phyloP scores from a whole-genome alignment of 2,113 vertebrate species.

The Tor tambroides region DNA sequence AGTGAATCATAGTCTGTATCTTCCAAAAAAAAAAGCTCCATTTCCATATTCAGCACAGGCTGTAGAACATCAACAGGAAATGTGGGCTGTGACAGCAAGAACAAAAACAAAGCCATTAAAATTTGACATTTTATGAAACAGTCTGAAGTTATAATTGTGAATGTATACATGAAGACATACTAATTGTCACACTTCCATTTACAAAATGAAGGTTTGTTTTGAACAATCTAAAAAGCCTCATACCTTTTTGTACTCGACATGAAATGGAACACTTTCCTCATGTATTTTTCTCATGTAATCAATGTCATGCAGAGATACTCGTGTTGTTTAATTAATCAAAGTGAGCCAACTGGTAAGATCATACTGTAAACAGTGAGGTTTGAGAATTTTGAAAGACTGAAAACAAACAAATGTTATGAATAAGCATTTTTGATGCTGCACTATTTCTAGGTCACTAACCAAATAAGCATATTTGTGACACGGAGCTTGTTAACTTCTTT shows the following conservation, averaged over 20 bases:
- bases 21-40: background rate
- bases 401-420: background rate
- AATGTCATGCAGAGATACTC: background rate
- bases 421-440: background rate
- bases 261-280: background rate
- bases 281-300: constrained; percentile 2
- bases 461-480: constrained; percentile 5
- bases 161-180: background rate
- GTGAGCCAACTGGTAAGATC: background rate
- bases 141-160: background rate
- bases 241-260: background rate
- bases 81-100: constrained; percentile 5
- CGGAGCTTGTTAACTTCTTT: background rate
- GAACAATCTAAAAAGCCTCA: background rate
- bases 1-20: constrained; percentile 59
- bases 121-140: constrained; percentile 14
- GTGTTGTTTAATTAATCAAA: background rate
- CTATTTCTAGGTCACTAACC: constrained; percentile 14
- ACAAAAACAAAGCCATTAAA: constrained; percentile 23
- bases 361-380: background rate
- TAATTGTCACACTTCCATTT: constrained; percentile 5
- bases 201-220: background rate
- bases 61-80: constrained; percentile 14
- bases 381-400: background rate
- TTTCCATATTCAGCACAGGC: constrained; percentile 47